A percentile compares a stretch with the other conserved stretches of the same genome.
These are phyloP conservation scores for Teleogryllus oceanicus DNA, from an alignment of 2,888 invertebrate genomes.

Conservation along the genomic window DNA sequence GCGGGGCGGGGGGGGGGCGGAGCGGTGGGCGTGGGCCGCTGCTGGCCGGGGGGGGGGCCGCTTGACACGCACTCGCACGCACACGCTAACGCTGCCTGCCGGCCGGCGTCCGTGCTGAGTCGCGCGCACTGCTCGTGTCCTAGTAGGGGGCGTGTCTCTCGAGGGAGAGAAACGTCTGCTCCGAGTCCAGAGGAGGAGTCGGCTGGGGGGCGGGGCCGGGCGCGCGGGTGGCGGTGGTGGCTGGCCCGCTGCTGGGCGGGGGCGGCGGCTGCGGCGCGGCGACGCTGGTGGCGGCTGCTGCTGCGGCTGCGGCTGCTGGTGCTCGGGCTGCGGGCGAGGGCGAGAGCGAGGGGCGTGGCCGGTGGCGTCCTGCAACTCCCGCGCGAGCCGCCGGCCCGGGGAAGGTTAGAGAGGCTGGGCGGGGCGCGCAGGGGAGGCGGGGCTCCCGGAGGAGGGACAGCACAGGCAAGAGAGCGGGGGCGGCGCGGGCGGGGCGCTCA, in stretches of 20 bases:
- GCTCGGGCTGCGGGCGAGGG: not conserved
- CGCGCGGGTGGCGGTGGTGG: not conserved
- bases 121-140: too few species aligned
- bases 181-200: too few species aligned
- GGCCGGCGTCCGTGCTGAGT: not conserved
- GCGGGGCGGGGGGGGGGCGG: conserved; percentile 20
- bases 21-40: not conserved
- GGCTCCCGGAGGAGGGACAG: not conserved
- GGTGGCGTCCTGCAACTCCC: conserved; percentile 9
- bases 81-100: not conserved
- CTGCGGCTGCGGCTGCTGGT: not conserved
- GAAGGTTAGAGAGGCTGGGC: not conserved
- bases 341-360: not conserved
- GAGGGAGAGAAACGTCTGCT: too few species aligned
- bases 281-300: not conserved
- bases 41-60: not conserved
- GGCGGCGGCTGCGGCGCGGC: not conserved
- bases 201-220: not conserved
- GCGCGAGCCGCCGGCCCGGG: not conserved
- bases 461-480: not conserved
- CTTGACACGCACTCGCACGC: not conserved
- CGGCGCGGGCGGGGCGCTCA: not conserved
- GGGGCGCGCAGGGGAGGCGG: not conserved
- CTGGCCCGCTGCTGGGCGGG: not conserved
- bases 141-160: too few species aligned